Evolutionary conservation across 2,113 vertebrate genomes (phyloP).

Genomic region (Myrmecobius fasciatus): DNA sequence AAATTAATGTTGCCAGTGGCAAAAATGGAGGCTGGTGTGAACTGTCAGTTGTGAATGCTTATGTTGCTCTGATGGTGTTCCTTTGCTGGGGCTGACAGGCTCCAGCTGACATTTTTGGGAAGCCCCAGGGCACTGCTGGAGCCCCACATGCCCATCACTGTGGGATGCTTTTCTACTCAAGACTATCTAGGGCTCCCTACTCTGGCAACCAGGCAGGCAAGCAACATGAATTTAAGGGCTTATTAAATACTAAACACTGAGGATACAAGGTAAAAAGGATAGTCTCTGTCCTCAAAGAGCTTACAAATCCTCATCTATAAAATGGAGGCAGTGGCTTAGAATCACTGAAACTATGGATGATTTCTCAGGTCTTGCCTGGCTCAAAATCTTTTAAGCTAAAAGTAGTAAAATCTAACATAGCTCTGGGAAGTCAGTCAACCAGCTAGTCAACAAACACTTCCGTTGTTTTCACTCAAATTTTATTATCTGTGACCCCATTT

Average conservation of each 20-base stretch:
- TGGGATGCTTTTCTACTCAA: neutral
- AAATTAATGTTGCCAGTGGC: neutral
- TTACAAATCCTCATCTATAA: neutral
- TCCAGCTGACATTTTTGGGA: neutral
- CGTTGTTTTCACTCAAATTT: too few species aligned
- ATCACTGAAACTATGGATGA: neutral
- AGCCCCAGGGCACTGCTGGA: neutral
- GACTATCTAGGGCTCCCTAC: neutral
- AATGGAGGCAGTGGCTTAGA: neutral
- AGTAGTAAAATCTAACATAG: neutral
- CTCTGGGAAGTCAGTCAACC: neutral
- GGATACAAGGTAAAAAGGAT: neutral
- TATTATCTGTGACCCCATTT: neutral
- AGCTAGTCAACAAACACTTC: neutral
- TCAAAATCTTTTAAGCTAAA: neutral
- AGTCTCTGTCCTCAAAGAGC: neutral
- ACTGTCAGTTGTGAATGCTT: neutral
- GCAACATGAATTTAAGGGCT: neutral
- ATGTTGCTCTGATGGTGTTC: neutral
- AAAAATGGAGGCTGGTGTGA: slow-evolving; percentile 1
- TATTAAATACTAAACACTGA: neutral
- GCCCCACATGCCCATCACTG: neutral
- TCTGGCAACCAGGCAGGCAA: neutral
- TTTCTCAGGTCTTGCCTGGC: neutral
- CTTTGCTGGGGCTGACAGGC: neutral